phyloP scores from a whole-genome alignment of 2,797 vertebrate genomes.

The Hypotaenidia okinawae region DNA sequence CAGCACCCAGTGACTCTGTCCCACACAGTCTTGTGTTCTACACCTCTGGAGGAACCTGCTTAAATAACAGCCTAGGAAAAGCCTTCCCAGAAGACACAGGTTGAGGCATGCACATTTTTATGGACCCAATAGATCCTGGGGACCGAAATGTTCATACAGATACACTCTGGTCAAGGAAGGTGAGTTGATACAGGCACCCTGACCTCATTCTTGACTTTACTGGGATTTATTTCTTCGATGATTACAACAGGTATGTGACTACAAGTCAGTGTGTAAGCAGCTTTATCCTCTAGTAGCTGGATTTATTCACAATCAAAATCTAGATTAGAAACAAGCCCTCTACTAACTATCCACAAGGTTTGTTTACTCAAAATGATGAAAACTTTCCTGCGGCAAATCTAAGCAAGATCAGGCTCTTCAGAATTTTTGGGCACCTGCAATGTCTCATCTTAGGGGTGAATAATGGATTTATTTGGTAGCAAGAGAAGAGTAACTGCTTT shows the following conservation, averaged over 20 bases:
- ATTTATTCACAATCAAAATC: neutral
- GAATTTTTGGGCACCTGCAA: neutral
- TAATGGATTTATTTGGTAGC: neutral
- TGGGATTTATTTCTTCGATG: neutral
- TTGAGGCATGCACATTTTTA: neutral
- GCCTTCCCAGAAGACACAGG: neutral
- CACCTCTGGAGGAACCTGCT: neutral
- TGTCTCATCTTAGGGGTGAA: neutral
- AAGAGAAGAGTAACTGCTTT: neutral
- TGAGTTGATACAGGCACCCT: neutral
- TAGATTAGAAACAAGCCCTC: conserved; percentile 7
- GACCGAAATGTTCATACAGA: neutral
- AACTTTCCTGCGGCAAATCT: neutral
- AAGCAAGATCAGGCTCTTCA: neutral
- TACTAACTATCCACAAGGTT: neutral
- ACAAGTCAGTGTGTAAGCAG: neutral
- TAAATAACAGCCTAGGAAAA: neutral
- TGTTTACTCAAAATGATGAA: neutral
- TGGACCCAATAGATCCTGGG: rapidly evolving
- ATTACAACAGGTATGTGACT: neutral
- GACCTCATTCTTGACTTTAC: neutral
- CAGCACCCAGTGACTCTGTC: neutral
- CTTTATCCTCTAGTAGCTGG: neutral
- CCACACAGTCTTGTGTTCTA: neutral
- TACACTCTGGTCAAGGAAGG: neutral